Percentiles rank a stretch among this genome's conserved stretches.
Evolutionary conservation across 1,140 invertebrate genomes (phyloP).

Genomic region (Drosophila pseudoananassae): DNA sequence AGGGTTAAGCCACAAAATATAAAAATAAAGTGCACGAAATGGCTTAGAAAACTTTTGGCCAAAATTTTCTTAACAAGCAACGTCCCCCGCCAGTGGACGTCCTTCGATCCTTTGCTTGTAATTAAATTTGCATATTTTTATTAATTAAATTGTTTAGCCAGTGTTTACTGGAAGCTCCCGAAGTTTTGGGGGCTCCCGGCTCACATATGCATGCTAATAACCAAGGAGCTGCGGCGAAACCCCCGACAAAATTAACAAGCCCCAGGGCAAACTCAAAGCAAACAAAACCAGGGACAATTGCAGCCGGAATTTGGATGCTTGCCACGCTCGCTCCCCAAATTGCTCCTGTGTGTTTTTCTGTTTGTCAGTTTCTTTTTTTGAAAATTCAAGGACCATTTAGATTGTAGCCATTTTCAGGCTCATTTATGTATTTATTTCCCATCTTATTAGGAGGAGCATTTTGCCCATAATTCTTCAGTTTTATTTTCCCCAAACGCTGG

Average conservation of each 20-base stretch:
- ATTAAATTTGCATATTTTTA: constrained; percentile 82
- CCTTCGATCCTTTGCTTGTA: constrained; percentile 23
- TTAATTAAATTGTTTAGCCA: constrained; percentile 76
- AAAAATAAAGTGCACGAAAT: constrained; percentile 21
- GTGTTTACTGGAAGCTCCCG: constrained; percentile 52
- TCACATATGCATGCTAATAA: constrained; percentile 44
- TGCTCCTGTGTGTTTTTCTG: constrained; percentile 6
- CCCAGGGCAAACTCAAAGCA: constrained; percentile 14
- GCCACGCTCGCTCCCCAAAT: constrained; percentile 28
- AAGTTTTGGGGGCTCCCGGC: constrained; percentile 7
- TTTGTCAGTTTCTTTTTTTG: background rate
- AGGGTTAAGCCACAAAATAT: constrained; percentile 41
- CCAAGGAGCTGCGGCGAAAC: constrained; percentile 18
- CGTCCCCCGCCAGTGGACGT: background rate
- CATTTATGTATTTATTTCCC: constrained; percentile 46
- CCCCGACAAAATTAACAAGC: constrained; percentile 57
- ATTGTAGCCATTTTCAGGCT: constrained; percentile 10
- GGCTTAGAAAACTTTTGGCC: constrained; percentile 29
- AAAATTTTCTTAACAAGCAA: constrained; percentile 33
- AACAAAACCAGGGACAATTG: constrained; percentile 50
- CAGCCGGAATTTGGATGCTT: constrained; percentile 40
- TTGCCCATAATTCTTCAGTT: constrained; percentile 28
- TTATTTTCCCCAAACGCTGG: constrained; percentile 11
- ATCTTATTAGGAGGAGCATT: constrained; percentile 17
- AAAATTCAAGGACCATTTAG: constrained; percentile 15